These are phyloP conservation scores for Luperina nickerlii DNA, from an alignment of 2,888 invertebrate genomes.

Conservation along the genomic window DNA sequence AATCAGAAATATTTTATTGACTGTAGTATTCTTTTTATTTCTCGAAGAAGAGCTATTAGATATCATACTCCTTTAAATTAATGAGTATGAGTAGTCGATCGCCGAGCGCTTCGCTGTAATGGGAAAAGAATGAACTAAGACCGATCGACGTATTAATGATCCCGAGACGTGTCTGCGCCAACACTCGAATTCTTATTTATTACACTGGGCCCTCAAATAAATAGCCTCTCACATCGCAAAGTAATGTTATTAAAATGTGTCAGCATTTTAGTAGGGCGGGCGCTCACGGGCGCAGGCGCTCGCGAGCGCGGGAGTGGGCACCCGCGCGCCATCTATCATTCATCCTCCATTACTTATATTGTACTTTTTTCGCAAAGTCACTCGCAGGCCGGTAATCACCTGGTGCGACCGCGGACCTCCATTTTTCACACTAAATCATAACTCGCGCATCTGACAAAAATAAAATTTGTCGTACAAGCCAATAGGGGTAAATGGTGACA, in stretches of 20 bases:
- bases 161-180: conserved; percentile 83
- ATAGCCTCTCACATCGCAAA: conserved; percentile 87
- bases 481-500: conserved; percentile 87
- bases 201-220: conserved; percentile 87
- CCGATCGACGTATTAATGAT: conserved; percentile 85
- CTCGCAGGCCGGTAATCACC: conserved; percentile 90
- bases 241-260: conserved; percentile 91
- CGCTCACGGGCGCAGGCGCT: conserved; percentile 72
- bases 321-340: conserved; percentile 88
- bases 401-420: conserved; percentile 88
- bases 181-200: conserved; percentile 88
- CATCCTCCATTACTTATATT: conserved; percentile 91
- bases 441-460: conserved; percentile 89
- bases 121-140: conserved; percentile 83
- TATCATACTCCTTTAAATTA: conserved; percentile 61
- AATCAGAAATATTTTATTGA: conserved; percentile 35
- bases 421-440: conserved; percentile 90
- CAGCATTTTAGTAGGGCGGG: conserved; percentile 86
- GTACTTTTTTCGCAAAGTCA: conserved; percentile 90
- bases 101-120: conserved; percentile 71
- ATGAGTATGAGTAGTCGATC: conserved; percentile 59
- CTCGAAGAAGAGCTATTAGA: conserved; percentile 32
- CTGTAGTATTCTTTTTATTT: conserved; percentile 19
- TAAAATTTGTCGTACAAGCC: conserved; percentile 90
- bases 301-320: conserved; percentile 74